Evolutionary conservation across 1,140 invertebrate species (phyloP).

Genomic region (Procambarus virginalis): DNA sequence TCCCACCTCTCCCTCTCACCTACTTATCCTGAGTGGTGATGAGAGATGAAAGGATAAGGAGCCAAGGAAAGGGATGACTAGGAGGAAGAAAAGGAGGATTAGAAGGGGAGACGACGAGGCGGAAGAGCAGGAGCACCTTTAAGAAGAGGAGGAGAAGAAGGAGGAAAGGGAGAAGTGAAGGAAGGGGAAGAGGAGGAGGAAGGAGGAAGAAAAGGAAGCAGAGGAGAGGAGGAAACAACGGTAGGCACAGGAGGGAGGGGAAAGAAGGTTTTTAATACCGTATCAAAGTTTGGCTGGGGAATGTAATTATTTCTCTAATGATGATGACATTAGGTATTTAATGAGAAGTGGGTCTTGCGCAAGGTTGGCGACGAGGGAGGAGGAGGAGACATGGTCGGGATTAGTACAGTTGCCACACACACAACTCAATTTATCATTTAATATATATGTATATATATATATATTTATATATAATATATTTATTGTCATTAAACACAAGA

Average conservation of each 20-base stretch:
- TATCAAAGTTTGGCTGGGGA: constrained; percentile 57
- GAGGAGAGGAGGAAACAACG: background rate
- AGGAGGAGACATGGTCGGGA: too few relatives aligned
- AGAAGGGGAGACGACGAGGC: background rate
- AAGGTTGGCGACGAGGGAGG: background rate
- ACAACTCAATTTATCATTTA: too few relatives aligned
- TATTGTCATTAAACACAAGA: too few relatives aligned
- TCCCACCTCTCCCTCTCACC: too few relatives aligned
- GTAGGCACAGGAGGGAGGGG: background rate
- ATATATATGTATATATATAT: too few relatives aligned
- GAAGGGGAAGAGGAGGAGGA: background rate
- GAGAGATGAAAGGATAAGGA: background rate
- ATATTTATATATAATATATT: too few relatives aligned
- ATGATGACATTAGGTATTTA: constrained; percentile 58
- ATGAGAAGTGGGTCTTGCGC: constrained; percentile 33
- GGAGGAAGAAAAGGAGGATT: too few relatives aligned
- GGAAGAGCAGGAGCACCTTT: background rate
- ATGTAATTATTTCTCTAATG: constrained; percentile 60
- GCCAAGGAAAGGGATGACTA: background rate
- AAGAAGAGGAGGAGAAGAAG: background rate
- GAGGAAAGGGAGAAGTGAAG: background rate
- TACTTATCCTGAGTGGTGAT: background rate
- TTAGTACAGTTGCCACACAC: too few relatives aligned
- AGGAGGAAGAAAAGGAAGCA: background rate
- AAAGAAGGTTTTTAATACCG: constrained; percentile 39